These are phyloP conservation scores for Babylonia areolata DNA, from an alignment of 1,140 invertebrate genomes.

Conservation along the genomic window DNA sequence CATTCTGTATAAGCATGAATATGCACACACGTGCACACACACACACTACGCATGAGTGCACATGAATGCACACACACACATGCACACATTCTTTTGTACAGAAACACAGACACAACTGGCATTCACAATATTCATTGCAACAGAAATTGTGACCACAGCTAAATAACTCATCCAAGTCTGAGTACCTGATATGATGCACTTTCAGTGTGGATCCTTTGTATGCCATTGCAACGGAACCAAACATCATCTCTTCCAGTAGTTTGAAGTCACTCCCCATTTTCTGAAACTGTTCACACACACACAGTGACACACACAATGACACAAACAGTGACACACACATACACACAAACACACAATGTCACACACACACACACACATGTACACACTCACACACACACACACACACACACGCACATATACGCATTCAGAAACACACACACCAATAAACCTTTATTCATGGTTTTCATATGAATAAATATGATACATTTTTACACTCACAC, in stretches of 20 bases:
- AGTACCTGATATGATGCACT: conserved; percentile 79
- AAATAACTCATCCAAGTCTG: too few species aligned
- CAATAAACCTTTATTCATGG: too few species aligned
- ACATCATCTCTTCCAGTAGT: conserved; percentile 90
- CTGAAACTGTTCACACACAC: conserved; percentile 65
- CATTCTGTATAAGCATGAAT: not conserved
- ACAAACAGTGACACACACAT: conserved; percentile 17
- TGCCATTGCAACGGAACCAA: conserved; percentile 91
- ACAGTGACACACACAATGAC: conserved; percentile 24
- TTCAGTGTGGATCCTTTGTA: conserved; percentile 89
- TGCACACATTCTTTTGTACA: too few species aligned
- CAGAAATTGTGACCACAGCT: too few species aligned
- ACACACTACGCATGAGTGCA: not conserved
- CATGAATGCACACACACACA: too few species aligned
- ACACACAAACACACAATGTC: not conserved
- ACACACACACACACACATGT: too few species aligned
- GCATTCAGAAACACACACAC: too few species aligned
- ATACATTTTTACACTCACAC: too few species aligned
- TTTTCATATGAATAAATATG: not conserved
- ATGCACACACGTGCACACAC: not conserved
- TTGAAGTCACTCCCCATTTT: conserved; percentile 82
- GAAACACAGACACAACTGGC: too few species aligned
- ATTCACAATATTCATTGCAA: too few species aligned
- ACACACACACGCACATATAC: not conserved
- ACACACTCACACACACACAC: not conserved